These are phyloP conservation scores for Cephus pygmeus DNA, from an alignment of 2,888 invertebrate genomes.

Conservation along the genomic window DNA sequence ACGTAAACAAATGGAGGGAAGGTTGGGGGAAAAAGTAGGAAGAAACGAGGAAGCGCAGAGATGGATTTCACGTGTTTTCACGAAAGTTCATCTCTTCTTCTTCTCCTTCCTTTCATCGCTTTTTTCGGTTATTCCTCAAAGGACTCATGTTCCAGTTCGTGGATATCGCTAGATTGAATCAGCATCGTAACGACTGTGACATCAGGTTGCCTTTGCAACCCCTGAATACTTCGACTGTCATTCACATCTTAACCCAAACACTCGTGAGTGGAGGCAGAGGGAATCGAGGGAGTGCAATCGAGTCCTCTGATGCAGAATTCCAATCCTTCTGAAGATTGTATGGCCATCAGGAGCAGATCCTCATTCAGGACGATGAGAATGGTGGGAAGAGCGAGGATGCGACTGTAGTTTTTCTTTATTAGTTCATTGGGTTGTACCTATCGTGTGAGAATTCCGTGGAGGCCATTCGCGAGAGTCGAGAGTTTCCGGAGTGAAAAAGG, in stretches of 20 bases:
- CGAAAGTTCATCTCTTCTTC: not conserved
- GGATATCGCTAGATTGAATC: too few species aligned
- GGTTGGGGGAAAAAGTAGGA: not conserved
- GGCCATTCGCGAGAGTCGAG: not conserved
- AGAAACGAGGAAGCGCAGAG: not conserved
- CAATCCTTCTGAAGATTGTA: not conserved
- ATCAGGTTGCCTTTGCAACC: not conserved
- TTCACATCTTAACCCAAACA: constrained; percentile 50
- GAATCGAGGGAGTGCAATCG: not conserved
- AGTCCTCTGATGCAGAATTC: not conserved
- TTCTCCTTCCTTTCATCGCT: not conserved
- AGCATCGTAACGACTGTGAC: not conserved
- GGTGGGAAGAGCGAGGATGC: not conserved
- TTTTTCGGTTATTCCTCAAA: not conserved
- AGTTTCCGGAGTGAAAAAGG: not conserved
- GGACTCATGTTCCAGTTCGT: not conserved
- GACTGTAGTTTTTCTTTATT: not conserved
- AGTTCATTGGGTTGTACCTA: too few species aligned
- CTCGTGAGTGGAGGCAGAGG: constrained; percentile 7
- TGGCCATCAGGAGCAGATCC: not conserved
- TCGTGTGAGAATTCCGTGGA: not conserved
- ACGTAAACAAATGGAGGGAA: not conserved
- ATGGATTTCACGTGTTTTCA: not conserved
- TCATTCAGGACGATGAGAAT: not conserved
- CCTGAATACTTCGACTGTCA: constrained; percentile 29